Percentiles rank a stretch among this genome's conserved stretches.
Evolutionary conservation across 2,797 vertebrate species (phyloP).

Genomic region (Poeciliopsis presidionis): DNA sequence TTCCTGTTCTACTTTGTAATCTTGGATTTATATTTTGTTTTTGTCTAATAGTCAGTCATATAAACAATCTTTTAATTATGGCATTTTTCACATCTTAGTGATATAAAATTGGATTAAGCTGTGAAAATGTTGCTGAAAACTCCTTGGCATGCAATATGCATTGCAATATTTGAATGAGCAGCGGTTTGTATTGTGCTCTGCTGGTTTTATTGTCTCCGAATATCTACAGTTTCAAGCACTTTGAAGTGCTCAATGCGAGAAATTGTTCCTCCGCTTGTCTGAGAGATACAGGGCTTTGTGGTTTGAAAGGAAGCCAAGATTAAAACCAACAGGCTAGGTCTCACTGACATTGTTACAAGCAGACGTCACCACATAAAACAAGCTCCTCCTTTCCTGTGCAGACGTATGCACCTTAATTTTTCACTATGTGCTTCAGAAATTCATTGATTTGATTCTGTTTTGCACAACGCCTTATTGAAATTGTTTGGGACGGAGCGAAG

Average conservation of each 20-base stretch:
- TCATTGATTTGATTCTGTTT: not conserved
- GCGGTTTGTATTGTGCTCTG: not conserved
- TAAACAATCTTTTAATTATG: slow-evolving; percentile 9
- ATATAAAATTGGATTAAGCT: slow-evolving; percentile 5
- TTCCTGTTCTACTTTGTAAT: not conserved
- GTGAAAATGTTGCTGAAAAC: not conserved
- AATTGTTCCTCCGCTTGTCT: not conserved
- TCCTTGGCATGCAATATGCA: not conserved
- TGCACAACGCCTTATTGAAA: not conserved
- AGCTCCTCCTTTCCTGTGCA: slow-evolving; percentile 25
- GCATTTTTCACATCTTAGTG: not conserved
- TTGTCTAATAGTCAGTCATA: not conserved
- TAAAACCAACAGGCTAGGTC: slow-evolving; percentile 44
- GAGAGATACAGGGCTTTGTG: slow-evolving; percentile 45
- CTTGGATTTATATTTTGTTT: not conserved
- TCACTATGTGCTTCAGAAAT: not conserved
- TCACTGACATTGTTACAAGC: slow-evolving; percentile 32
- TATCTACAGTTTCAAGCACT: slow-evolving; percentile 23
- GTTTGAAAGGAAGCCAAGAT: slow-evolving; percentile 63
- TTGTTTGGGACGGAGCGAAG: not conserved
- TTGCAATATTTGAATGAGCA: slow-evolving; percentile 18
- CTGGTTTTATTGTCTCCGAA: slow-evolving; percentile 10
- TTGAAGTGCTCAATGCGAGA: slow-evolving; percentile 39
- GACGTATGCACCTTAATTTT: not conserved
- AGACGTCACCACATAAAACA: slow-evolving; percentile 53